A percentile compares a stretch with the other conserved stretches of the same genome.
Conservation (phyloP, 2,113 vertebrate genomes). For the Pelmatolapia mariae region DNA sequence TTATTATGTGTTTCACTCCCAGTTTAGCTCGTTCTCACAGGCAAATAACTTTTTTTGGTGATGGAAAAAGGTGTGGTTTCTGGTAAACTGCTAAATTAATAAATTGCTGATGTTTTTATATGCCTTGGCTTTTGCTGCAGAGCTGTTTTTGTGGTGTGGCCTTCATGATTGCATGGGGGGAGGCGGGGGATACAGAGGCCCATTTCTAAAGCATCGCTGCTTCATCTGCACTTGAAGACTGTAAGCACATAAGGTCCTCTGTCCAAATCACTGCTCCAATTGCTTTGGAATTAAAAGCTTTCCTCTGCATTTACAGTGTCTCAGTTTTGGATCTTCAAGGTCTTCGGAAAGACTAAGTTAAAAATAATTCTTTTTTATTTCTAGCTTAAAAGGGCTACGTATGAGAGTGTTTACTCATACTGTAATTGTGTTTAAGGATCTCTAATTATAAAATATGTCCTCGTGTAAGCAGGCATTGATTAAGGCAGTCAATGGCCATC, state of each 20-base stretch:
- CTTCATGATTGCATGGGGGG: not conserved
- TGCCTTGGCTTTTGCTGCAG: not conserved
- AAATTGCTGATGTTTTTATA: conserved; percentile 10
- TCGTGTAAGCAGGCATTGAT: conserved; percentile 20
- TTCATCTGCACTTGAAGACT: not conserved
- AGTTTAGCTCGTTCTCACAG: not conserved
- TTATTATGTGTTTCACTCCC: not conserved
- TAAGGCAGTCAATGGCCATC: conserved; percentile 6
- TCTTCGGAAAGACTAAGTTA: not conserved
- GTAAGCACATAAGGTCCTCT: not conserved
- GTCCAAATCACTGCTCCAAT: not conserved
- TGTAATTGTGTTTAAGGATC: not conserved
- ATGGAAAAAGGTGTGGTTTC: not conserved
- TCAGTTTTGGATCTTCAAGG: not conserved
- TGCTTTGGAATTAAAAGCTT: not conserved
- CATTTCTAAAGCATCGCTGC: not conserved
- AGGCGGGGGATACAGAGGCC: not conserved
- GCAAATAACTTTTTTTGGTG: not conserved
- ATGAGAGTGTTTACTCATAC: not conserved
- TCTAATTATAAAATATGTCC: not conserved
- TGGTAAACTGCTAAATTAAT: conserved; percentile 18
- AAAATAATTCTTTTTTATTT: not conserved
- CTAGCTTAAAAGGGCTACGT: not conserved
- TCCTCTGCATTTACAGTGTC: not conserved
- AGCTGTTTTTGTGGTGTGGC: not conserved